These are phyloP conservation scores for Corapipo altera DNA, from an alignment of 2,113 vertebrate species.

Conservation along the genomic window DNA sequence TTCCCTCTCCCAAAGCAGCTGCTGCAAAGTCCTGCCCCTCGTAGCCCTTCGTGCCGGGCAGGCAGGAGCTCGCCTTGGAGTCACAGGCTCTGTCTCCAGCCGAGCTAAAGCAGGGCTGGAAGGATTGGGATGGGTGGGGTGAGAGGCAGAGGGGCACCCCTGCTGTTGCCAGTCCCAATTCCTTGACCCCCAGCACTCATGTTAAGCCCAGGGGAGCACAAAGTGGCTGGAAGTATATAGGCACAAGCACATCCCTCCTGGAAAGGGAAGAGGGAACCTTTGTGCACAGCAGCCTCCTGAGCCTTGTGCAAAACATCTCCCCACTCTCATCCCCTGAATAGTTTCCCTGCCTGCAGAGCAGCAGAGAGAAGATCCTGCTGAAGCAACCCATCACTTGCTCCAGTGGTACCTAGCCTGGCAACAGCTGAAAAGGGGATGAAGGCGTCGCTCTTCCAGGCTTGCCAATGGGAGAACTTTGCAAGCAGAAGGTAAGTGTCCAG, in stretches of 20 bases:
- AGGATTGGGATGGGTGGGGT: not conserved
- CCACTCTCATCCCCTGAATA: accelerated
- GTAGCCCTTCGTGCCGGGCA: accelerated
- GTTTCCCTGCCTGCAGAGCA: not conserved
- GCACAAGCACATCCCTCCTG: accelerated
- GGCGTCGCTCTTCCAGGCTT: not conserved
- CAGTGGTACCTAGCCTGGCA: not conserved
- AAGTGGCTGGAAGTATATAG: not conserved
- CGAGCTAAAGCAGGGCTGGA: not conserved
- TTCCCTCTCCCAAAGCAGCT: not conserved
- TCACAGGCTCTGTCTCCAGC: accelerated
- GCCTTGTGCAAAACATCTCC: not conserved
- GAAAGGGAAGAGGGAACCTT: not conserved
- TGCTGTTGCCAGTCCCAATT: not conserved
- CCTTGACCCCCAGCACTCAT: not conserved
- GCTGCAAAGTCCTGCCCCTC: not conserved
- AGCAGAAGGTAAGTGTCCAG: not conserved
- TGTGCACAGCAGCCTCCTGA: not conserved
- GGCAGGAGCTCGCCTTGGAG: not conserved
- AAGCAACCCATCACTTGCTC: not conserved
- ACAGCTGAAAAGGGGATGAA: not conserved
- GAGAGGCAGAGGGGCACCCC: not conserved
- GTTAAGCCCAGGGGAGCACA: not conserved
- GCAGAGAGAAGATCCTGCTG: not conserved
- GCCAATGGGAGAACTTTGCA: not conserved